Conservation (phyloP, 2,113 vertebrate species). For the Alethe diademata region DNA sequence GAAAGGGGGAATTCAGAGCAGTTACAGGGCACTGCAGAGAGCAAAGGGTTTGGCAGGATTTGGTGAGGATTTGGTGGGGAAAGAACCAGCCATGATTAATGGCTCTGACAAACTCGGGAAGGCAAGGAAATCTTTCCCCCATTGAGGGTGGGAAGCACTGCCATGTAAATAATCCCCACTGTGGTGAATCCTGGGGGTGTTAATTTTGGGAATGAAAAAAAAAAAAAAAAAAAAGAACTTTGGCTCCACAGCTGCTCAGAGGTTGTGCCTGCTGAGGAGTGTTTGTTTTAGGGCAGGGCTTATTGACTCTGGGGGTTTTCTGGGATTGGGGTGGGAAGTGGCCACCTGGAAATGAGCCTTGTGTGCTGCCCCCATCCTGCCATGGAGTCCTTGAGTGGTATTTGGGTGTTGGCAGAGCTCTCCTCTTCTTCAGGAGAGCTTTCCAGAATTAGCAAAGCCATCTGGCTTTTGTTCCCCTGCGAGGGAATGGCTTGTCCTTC, state of each 20-base stretch:
- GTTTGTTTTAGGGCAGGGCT: not conserved
- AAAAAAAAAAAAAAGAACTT: not conserved
- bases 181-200: not conserved
- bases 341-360: not conserved
- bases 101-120: not conserved
- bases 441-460: slow-evolving; percentile 44
- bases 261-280: not conserved
- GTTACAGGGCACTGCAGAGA: not conserved
- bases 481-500: not conserved
- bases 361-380: not conserved
- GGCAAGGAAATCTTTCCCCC: not conserved
- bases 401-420: not conserved
- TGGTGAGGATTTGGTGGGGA: not conserved
- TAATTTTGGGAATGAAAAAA: not conserved
- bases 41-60: not conserved
- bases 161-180: not conserved
- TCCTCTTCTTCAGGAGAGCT: not conserved
- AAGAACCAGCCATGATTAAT: not conserved
- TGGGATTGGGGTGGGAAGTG: not conserved
- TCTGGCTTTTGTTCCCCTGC: slow-evolving; percentile 40
- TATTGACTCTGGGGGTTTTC: not conserved
- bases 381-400: not conserved
- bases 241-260: not conserved
- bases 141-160: not conserved
- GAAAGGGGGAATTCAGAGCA: not conserved